Evolutionary conservation across 2,113 vertebrate genomes (phyloP).

Genomic region (Picathartes gymnocephalus): DNA sequence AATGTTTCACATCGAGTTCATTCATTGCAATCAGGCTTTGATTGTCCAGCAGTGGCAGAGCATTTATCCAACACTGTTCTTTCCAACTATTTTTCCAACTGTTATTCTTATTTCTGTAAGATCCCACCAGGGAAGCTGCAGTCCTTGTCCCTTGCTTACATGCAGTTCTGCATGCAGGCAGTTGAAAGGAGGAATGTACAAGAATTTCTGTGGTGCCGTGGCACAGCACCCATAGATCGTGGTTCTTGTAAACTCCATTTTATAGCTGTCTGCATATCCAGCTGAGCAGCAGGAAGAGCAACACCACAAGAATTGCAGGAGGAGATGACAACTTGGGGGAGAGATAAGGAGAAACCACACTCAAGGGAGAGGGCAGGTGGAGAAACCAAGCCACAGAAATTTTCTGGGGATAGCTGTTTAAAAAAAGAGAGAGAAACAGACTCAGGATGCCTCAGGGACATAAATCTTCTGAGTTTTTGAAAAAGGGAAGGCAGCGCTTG

Average conservation of each 20-base stretch:
- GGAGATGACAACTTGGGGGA: neutral
- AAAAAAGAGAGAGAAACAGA: neutral
- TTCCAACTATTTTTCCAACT: neutral
- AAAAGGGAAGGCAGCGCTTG: neutral
- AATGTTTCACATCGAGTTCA: neutral
- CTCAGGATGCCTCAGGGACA: neutral
- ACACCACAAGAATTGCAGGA: neutral
- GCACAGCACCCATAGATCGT: neutral
- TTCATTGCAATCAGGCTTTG: neutral
- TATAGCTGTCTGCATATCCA: slow-evolving; percentile 9
- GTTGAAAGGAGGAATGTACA: neutral
- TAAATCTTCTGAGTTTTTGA: slow-evolving; percentile 7
- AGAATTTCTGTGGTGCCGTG: neutral
- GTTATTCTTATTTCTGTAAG: neutral
- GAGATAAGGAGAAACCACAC: neutral
- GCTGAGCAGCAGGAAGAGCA: slow-evolving; percentile 5
- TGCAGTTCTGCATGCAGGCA: neutral
- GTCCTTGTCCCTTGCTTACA: neutral
- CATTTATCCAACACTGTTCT: neutral
- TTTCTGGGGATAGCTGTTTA: neutral
- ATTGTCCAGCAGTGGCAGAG: neutral
- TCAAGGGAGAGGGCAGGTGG: neutral
- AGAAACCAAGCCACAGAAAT: neutral
- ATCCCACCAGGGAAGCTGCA: neutral
- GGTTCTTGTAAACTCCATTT: slow-evolving; percentile 12